Conservation (phyloP, 2,888 invertebrate species). For the Cataglyphis livida region DNA sequence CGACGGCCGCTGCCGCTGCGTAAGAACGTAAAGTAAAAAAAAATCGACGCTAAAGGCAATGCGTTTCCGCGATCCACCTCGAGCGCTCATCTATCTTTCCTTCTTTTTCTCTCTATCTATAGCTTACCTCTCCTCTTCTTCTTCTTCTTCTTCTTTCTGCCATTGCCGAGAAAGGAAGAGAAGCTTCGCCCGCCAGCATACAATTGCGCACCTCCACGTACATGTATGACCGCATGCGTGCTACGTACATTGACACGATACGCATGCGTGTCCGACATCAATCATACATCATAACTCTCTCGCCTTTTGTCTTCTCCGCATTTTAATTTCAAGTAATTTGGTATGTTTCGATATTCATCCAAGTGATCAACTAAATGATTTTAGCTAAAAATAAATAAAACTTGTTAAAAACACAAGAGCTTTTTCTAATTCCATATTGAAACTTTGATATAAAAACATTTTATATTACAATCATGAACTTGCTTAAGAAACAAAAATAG, state of each 20-base stretch:
- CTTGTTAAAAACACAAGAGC: not conserved
- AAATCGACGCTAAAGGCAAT: conserved; percentile 79
- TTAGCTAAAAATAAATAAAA: not conserved
- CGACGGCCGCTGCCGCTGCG: conserved; percentile 69
- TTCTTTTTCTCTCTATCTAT: conserved; percentile 49
- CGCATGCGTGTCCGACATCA: conserved; percentile 46
- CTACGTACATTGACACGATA: conserved; percentile 43
- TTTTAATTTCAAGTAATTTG: not conserved
- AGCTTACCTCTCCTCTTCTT: conserved; percentile 40
- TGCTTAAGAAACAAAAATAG: not conserved
- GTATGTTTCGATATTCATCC: not conserved
- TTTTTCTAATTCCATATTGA: not conserved
- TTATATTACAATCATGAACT: not conserved
- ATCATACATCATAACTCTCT: conserved; percentile 24
- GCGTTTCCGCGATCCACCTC: conserved; percentile 69
- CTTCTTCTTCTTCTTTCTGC: conserved; percentile 38
- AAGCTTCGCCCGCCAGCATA: conserved; percentile 55
- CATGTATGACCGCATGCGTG: conserved; percentile 47
- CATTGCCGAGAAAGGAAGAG: conserved; percentile 71
- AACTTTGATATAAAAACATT: not conserved
- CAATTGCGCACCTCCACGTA: conserved; percentile 40
- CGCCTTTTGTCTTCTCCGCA: not conserved
- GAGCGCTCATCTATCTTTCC: conserved; percentile 58
- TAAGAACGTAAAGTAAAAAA: conserved; percentile 71
- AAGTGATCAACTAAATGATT: not conserved